Base-by-base conservation (phyloP, 2,888 invertebrate genomes). In the Pterobdella sp. region DNA sequence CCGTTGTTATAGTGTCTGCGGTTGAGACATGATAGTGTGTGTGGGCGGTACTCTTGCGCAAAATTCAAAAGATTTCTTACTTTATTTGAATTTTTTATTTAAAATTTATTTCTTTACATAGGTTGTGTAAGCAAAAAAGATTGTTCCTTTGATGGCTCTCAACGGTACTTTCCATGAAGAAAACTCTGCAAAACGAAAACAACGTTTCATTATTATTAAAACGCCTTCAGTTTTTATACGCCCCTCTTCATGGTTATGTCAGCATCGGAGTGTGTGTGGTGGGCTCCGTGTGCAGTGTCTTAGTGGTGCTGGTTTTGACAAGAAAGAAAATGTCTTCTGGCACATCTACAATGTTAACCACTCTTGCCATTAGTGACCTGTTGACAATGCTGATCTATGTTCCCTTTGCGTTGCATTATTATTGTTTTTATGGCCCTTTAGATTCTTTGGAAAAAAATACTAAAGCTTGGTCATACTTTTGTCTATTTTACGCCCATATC, bases 301-400 rank as follows among this genome's bases (percentile, higher is more conserved):
- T 94, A 79, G 94, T 94, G 84, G 91, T 95, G 75, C 93, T 94
- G 14, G 87, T 95, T 72, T 91, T 93, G 14, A 81, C 82, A 4
- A 88, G 92, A 14, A 88, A 89, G 32, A 92, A 93, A 83, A 94
- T 95, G 93, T 79, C 83, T 32, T 92, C 92, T 74, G 90, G 94
- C 1, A 94, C 93, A 63, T 94, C 94, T 85, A 89, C 90, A 72
- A 93, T 95, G 75, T 88, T 95, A 65, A 93, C 93, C 0, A 83
- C 82, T 69, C 78, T 94, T 35, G 94, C 95, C 0, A 88, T 94
- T 14, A 92, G 94, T n/a, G 94, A 95, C 83, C 87, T 94, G 64
- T 87, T 93, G 29, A 93, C 94, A 18, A 94, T 94, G 79, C 72
- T 81, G 29, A 93, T 93, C 79, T 94, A 94, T 84, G 90, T 95